These are phyloP conservation scores for Propithecus coquereli DNA, from an alignment of 2,113 vertebrate genomes.

Conservation along the genomic window DNA sequence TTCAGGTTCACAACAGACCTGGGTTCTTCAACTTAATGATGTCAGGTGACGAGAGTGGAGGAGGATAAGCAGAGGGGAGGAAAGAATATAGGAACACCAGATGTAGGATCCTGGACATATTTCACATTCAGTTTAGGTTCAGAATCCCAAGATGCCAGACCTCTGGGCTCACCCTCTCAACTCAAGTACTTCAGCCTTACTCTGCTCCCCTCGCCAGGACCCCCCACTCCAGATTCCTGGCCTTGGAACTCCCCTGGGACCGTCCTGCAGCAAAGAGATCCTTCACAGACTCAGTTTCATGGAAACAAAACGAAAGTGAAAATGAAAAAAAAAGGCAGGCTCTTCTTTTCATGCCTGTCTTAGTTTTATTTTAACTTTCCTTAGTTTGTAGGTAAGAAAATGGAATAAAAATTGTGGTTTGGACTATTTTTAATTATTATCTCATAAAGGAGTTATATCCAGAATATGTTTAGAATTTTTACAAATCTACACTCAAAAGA, in stretches of 20 bases:
- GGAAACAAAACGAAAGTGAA: slow-evolving; percentile 16
- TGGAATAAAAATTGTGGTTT: neutral
- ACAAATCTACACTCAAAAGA: neutral
- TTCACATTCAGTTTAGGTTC: neutral
- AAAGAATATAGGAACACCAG: neutral
- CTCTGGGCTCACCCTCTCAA: neutral
- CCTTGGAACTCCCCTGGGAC: neutral
- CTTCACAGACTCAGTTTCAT: neutral
- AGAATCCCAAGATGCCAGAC: neutral
- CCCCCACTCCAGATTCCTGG: neutral
- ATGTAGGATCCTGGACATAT: neutral
- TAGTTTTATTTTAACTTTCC: slow-evolving; percentile 13
- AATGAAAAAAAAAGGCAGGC: neutral
- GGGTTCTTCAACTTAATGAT: neutral
- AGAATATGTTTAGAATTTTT: neutral
- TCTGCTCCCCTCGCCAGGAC: neutral
- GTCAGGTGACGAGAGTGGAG: neutral
- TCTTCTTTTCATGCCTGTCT: neutral
- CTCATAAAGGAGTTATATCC: neutral
- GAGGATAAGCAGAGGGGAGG: neutral
- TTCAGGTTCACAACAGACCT: neutral
- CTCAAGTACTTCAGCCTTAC: neutral
- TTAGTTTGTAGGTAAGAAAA: neutral
- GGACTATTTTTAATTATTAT: neutral
- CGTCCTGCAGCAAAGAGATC: neutral